Evolutionary conservation across 2,888 invertebrate genomes (phyloP).

Genomic region (Chloromyia formosa): DNA sequence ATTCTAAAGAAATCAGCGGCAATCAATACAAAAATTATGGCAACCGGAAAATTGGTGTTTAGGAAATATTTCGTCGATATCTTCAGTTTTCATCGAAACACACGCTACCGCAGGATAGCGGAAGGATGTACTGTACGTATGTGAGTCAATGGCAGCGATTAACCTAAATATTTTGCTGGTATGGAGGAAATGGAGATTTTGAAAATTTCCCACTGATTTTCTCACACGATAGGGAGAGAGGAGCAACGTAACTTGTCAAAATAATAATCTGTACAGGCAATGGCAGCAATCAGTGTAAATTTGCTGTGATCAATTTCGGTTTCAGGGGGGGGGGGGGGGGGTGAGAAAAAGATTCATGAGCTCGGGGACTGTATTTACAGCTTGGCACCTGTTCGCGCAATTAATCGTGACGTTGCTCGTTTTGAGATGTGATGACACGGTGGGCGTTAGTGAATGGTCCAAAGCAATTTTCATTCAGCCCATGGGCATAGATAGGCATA

Average conservation of each 20-base stretch:
- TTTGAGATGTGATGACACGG: neutral
- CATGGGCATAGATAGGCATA: too few species aligned
- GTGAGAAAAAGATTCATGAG: neutral
- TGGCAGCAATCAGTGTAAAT: conserved; percentile 13
- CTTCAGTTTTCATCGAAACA: neutral
- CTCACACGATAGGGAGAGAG: neutral
- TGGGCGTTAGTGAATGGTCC: neutral
- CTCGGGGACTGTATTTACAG: neutral
- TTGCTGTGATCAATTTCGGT: conserved; percentile 8
- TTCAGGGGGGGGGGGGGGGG: neutral
- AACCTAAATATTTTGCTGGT: conserved; percentile 2
- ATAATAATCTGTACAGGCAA: too few species aligned
- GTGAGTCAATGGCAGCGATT: conserved; percentile 11
- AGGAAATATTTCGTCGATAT: neutral
- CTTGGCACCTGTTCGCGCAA: conserved; percentile 31
- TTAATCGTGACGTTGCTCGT: conserved; percentile 7
- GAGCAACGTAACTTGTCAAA: too few species aligned
- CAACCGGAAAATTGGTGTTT: too few species aligned
- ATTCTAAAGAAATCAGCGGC: neutral
- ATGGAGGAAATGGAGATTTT: conserved; percentile 6
- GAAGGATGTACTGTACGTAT: neutral
- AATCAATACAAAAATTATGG: too few species aligned
- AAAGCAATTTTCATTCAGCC: neutral
- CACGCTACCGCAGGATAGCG: conserved; percentile 1
- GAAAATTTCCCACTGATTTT: neutral